Percentiles rank a stretch among this genome's conserved stretches.
Conservation (phyloP, 2,888 invertebrate genomes). For the Mythimna albipuncta region DNA sequence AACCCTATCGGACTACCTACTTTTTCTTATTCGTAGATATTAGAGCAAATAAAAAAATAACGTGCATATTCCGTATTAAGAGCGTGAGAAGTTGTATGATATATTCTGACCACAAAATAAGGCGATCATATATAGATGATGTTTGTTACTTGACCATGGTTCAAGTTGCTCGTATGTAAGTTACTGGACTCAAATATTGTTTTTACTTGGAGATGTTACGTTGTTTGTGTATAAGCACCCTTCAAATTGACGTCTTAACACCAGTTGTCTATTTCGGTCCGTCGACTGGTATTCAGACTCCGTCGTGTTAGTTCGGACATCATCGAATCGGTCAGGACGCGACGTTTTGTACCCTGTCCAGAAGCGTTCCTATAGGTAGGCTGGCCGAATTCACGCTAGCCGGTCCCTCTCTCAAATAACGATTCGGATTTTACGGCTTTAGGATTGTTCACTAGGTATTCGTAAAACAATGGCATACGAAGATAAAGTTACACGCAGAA, state of each 20-base stretch:
- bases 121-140: no score
- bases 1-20: no score
- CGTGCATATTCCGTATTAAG: no score
- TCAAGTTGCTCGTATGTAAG: background rate
- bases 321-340: slow-evolving; percentile 30
- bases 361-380: slow-evolving; percentile 22
- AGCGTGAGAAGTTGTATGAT: no score
- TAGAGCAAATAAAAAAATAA: no score
- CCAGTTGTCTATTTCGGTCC: slow-evolving; percentile 11
- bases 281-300: slow-evolving; percentile 10
- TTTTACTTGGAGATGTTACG: background rate
- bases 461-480: background rate
- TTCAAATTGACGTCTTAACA: slow-evolving; percentile 13
- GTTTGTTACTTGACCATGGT: background rate
- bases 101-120: no score
- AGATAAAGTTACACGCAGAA: background rate
- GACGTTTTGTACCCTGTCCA: slow-evolving; percentile 16
- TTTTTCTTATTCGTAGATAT: no score
- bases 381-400: slow-evolving; percentile 22
- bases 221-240: background rate
- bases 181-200: background rate
- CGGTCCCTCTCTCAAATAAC: slow-evolving; percentile 17
- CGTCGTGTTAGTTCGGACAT: slow-evolving; percentile 40
- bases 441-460: slow-evolving; percentile 6
- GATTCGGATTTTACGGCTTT: slow-evolving; percentile 21